A percentile compares a stretch with the other conserved stretches of the same genome.
These are phyloP conservation scores for Tinamus guttatus DNA, from an alignment of 2,113 vertebrate species.

Conservation along the genomic window DNA sequence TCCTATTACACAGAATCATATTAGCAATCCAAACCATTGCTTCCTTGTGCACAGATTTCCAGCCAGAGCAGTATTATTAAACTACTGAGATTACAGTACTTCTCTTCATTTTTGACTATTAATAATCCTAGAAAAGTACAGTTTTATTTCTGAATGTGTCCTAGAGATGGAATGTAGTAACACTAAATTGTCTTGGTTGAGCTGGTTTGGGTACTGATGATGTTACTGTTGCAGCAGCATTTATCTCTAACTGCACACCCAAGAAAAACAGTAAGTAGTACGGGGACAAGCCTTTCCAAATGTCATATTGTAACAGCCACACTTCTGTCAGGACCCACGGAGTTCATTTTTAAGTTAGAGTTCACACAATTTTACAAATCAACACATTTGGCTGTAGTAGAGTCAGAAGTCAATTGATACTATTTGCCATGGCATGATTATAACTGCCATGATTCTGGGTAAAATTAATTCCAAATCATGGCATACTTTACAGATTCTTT, in stretches of 20 bases:
- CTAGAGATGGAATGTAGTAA: neutral
- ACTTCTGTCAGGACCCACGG: neutral
- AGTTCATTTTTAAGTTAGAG: neutral
- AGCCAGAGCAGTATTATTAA: slow-evolving; percentile 20
- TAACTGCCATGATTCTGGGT: neutral
- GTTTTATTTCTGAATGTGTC: slow-evolving; percentile 5
- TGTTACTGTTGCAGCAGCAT: neutral
- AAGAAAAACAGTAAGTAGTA: neutral
- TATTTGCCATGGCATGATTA: neutral
- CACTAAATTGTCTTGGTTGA: neutral
- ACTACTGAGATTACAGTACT: slow-evolving; percentile 32
- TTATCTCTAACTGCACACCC: neutral
- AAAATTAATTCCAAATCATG: neutral
- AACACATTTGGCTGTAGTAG: neutral
- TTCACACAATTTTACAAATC: neutral
- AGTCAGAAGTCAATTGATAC: neutral
- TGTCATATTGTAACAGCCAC: neutral
- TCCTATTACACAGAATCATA: neutral
- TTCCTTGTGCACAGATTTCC: neutral
- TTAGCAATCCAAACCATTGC: slow-evolving; percentile 53
- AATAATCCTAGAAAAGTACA: neutral
- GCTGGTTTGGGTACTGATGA: neutral
- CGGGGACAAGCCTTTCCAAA: neutral
- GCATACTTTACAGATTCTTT: neutral
- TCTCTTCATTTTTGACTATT: slow-evolving; percentile 21